A percentile compares a stretch with the other conserved stretches of the same genome.
Conservation (phyloP, 1,140 invertebrate species). For the Drosophila paulistorum region DNA sequence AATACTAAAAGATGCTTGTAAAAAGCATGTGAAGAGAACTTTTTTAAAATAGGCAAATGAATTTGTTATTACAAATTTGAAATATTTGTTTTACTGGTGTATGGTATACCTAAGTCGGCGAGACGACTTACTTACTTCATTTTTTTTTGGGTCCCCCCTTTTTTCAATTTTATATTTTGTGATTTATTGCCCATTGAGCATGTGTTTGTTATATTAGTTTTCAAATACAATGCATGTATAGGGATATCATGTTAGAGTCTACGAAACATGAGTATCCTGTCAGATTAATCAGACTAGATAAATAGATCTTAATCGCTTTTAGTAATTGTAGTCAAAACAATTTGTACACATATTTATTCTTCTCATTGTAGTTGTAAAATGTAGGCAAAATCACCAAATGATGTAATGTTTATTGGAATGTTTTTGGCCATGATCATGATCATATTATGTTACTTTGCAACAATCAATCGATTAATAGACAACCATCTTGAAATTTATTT, state of each 20-base stretch:
- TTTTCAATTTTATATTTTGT: conserved; percentile 29
- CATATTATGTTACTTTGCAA: not conserved
- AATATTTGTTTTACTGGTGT: no score
- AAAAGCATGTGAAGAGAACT: no score
- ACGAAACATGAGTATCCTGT: no score
- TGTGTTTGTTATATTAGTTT: conserved; percentile 11
- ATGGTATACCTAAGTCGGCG: no score
- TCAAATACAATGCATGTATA: conserved; percentile 6
- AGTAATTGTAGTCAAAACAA: no score
- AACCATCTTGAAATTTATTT: not conserved
- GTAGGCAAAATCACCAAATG: not conserved
- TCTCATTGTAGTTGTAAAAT: not conserved
- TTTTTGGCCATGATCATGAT: not conserved
- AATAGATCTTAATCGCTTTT: no score
- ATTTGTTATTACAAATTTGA: no score
- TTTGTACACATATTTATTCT: conserved; percentile 14
- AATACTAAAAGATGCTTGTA: no score
- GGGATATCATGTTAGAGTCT: no score
- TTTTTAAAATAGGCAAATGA: no score
- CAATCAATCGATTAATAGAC: not conserved
- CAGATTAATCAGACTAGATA: no score
- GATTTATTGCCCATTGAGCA: conserved; percentile 61
- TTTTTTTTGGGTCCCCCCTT: conserved; percentile 18
- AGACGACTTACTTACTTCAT: no score
- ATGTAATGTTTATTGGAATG: not conserved